Conservation (phyloP, 2,888 invertebrate species). For the Therioaphis trifolii region DNA sequence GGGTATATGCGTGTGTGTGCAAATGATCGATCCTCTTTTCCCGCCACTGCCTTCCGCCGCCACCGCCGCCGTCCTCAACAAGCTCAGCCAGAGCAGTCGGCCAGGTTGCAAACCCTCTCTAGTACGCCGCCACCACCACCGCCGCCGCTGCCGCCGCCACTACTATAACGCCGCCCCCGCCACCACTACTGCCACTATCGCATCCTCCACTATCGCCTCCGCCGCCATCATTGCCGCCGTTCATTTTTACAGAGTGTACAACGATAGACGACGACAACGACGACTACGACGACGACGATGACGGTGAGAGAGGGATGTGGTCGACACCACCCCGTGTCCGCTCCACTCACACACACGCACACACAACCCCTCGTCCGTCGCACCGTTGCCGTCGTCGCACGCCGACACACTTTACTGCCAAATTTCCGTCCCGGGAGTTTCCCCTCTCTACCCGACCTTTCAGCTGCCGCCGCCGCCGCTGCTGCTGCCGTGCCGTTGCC, state of each 20-base stretch:
- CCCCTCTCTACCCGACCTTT: background rate
- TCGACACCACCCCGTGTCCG: conserved; percentile 25
- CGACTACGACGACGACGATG: background rate
- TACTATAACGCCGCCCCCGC: too few relatives aligned
- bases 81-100: conserved; percentile 41
- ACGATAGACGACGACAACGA: conserved; percentile 24
- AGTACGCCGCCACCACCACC: too few relatives aligned
- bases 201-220: background rate
- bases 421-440: conserved; percentile 58
- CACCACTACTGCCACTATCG: background rate
- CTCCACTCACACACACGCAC: background rate
- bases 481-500: background rate
- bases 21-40: conserved; percentile 61
- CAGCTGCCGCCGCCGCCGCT: too few relatives aligned
- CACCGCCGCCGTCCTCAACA: conserved; percentile 20
- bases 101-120: conserved; percentile 45
- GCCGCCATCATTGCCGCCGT: conserved; percentile 19
- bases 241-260: conserved; percentile 38
- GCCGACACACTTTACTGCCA: conserved; percentile 52
- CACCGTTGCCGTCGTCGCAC: background rate
- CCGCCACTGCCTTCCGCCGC: conserved; percentile 19
- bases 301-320: background rate
- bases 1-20: conserved; percentile 54
- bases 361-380: background rate
- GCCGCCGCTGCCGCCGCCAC: too few relatives aligned